Evolutionary conservation across 1,140 invertebrate genomes (phyloP).

Genomic region (Vanessa tameamea): DNA sequence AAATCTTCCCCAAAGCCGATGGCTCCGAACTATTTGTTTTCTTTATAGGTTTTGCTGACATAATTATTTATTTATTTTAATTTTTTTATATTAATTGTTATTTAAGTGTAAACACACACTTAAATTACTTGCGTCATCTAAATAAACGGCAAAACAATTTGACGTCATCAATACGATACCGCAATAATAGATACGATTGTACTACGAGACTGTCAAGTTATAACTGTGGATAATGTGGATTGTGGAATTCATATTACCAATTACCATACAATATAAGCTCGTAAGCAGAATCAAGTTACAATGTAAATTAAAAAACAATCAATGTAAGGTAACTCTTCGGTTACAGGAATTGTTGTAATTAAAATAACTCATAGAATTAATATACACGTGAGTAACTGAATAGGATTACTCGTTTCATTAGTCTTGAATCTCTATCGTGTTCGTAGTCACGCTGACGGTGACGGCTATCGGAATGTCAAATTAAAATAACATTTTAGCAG

Average conservation of each 20-base stretch:
- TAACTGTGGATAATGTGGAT: not conserved
- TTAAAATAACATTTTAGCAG: no score
- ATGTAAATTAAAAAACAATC: no score
- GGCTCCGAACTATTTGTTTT: conserved; percentile 55
- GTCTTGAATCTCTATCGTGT: no score
- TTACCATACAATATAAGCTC: not conserved
- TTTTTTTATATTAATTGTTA: not conserved
- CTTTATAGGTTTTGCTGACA: conserved; percentile 45
- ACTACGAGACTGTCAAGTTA: conserved; percentile 4
- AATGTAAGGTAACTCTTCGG: no score
- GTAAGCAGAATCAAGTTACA: no score
- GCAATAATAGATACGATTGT: not conserved
- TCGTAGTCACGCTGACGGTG: no score
- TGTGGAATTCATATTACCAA: not conserved
- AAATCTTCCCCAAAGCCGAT: conserved; percentile 75
- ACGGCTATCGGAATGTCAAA: no score
- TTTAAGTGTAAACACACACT: not conserved
- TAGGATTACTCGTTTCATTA: no score
- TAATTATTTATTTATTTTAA: conserved; percentile 22
- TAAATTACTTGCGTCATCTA: conserved; percentile 25
- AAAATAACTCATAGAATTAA: not conserved
- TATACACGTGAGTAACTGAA: no score
- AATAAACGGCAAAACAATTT: conserved; percentile 14
- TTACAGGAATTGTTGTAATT: not conserved
- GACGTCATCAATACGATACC: not conserved